These are phyloP conservation scores for Cosmopolites sordidus DNA, from an alignment of 2,888 invertebrate genomes.

Conservation along the genomic window DNA sequence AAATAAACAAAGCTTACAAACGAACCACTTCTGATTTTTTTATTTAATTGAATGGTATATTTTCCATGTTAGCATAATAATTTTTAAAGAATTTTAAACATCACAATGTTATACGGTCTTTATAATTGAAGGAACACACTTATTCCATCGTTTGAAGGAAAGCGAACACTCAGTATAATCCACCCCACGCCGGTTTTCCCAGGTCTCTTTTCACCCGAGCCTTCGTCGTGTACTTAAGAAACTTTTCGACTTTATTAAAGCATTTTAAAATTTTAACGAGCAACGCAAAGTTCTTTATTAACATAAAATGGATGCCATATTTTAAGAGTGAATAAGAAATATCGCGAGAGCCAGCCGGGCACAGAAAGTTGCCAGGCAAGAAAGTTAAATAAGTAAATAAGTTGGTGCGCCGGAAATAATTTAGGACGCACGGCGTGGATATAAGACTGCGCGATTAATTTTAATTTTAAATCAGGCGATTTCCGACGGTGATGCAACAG, in stretches of 20 bases:
- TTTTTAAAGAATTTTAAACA: no score
- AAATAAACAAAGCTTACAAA: no score
- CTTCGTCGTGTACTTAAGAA: conserved; percentile 6
- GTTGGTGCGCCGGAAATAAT: conserved; percentile 31
- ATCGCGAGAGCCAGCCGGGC: conserved; percentile 23
- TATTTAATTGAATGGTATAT: no score
- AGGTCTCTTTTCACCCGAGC: no score
- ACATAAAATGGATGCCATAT: conserved; percentile 31
- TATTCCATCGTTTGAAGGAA: no score
- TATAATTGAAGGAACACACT: no score
- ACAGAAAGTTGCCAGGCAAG: conserved; percentile 35
- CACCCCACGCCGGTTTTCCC: no score
- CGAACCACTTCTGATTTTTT: no score
- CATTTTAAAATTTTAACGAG: conserved; percentile 31
- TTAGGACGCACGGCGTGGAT: conserved; percentile 28
- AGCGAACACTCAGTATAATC: no score
- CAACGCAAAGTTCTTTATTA: conserved; percentile 26
- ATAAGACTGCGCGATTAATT: conserved; percentile 45
- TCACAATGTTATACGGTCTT: no score
- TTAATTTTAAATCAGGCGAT: conserved; percentile 45
- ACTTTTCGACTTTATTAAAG: conserved; percentile 27
- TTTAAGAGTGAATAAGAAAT: conserved; percentile 39
- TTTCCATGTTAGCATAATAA: no score
- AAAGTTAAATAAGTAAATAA: conserved; percentile 43
- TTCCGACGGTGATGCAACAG: conserved; percentile 5